phyloP scores from a whole-genome alignment of 1,140 invertebrate genomes.

The Dolichoris vasculosae region DNA sequence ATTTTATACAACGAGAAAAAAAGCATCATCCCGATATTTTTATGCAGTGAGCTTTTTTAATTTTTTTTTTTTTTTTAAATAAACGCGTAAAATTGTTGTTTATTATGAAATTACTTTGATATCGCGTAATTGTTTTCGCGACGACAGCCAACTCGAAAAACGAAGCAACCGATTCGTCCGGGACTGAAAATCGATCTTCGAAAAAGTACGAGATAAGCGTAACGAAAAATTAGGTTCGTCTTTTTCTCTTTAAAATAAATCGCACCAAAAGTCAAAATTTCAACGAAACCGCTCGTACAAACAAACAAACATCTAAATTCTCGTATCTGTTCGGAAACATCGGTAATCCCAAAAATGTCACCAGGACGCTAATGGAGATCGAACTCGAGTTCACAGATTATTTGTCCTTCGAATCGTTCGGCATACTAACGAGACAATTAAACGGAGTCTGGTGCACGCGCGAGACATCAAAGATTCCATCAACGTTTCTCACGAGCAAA shows the following conservation, averaged over 20 bases:
- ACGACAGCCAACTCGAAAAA: too few species aligned
- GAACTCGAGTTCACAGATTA: slow-evolving; percentile 28
- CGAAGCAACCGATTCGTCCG: too few species aligned
- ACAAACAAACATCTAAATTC: not conserved
- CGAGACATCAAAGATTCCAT: slow-evolving; percentile 27
- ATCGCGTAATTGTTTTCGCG: too few species aligned
- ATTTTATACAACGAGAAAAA: not conserved
- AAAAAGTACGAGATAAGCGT: too few species aligned
- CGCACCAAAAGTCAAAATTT: not conserved
- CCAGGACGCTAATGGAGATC: slow-evolving; percentile 2
- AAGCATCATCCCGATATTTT: not conserved
- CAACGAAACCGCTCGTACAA: not conserved
- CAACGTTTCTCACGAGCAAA: not conserved
- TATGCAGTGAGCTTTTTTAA: too few species aligned
- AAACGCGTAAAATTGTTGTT: too few species aligned
- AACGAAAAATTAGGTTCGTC: not conserved
- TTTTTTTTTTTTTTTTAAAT: too few species aligned
- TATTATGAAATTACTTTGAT: too few species aligned
- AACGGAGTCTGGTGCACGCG: not conserved
- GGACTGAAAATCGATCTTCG: too few species aligned
- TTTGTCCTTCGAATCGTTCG: slow-evolving; percentile 13
- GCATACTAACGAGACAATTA: slow-evolving; percentile 46
- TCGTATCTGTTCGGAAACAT: not conserved
- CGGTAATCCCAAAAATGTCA: not conserved
- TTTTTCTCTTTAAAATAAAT: not conserved